Percentiles rank a stretch among this genome's conserved stretches.
Evolutionary conservation across 2,888 invertebrate species (phyloP).

Genomic region (Operophtera brumata): DNA sequence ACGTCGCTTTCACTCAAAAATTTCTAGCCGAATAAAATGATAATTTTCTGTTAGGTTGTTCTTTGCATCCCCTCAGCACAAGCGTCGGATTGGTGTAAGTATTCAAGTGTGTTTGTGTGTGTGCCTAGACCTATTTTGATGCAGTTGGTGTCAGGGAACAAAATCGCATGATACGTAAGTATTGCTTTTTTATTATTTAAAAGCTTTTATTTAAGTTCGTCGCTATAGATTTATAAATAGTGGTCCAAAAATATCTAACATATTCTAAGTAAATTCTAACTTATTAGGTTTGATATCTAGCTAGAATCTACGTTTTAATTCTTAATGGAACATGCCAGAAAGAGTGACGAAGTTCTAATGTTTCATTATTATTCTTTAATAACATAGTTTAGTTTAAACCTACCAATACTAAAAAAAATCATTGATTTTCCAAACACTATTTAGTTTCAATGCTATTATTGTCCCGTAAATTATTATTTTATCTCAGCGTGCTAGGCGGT

Average conservation of each 20-base stretch:
- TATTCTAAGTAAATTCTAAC: constrained; percentile 6
- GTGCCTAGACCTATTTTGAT: constrained; percentile 36
- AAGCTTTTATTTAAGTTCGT: constrained; percentile 19
- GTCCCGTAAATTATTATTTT: not conserved
- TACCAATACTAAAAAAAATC: constrained; percentile 22
- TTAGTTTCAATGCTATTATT: not conserved
- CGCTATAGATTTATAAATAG: constrained; percentile 30
- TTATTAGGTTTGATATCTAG: too few species aligned
- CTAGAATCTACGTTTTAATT: not conserved
- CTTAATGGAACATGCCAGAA: not conserved
- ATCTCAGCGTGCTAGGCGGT: constrained; percentile 30
- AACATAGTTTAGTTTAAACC: not conserved
- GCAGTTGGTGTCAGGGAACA: constrained; percentile 78
- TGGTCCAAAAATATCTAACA: constrained; percentile 18
- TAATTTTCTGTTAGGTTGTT: not conserved
- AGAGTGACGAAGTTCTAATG: not conserved
- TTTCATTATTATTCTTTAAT: not conserved
- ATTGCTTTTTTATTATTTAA: constrained; percentile 45
- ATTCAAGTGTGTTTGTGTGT: constrained; percentile 44
- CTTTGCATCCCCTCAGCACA: constrained; percentile 63
- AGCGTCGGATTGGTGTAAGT: constrained; percentile 62
- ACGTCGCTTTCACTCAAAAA: too few species aligned
- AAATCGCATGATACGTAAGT: constrained; percentile 57
- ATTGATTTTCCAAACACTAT: constrained; percentile 9
- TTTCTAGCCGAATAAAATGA: not conserved